Conservation (phyloP, 2,888 invertebrate genomes). For the Corythucha ciliata region DNA sequence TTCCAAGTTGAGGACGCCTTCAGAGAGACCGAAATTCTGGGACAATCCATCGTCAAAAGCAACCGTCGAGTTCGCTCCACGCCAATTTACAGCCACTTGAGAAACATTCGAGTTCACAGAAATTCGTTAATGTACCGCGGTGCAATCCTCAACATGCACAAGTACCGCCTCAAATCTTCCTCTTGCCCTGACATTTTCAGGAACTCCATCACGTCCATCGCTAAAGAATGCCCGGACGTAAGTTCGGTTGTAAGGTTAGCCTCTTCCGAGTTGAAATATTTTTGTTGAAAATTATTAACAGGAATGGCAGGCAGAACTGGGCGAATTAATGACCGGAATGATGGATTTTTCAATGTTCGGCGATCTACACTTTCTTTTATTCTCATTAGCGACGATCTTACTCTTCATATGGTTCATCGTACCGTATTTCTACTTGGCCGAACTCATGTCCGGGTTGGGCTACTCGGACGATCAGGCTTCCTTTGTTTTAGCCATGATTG, state of each 20-base stretch:
- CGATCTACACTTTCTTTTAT: conserved; percentile 65
- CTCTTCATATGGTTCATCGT: conserved; percentile 91
- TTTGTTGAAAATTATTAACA: conserved; percentile 47
- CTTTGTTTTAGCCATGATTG: conserved; percentile 73
- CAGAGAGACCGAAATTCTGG: neutral
- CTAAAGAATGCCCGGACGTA: conserved; percentile 66
- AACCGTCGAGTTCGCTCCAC: neutral
- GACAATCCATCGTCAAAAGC: neutral
- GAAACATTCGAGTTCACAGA: conserved; percentile 39
- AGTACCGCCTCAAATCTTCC: conserved; percentile 71
- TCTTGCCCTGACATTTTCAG: conserved; percentile 87
- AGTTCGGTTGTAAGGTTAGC: neutral
- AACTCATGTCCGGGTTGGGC: conserved; percentile 63
- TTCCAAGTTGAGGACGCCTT: neutral
- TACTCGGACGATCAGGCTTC: conserved; percentile 66
- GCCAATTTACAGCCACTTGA: conserved; percentile 8
- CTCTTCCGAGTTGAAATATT: conserved; percentile 1
- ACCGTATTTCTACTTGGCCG: conserved; percentile 87
- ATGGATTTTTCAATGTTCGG: conserved; percentile 71
- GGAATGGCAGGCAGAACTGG: conserved; percentile 62
- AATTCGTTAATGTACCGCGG: conserved; percentile 79
- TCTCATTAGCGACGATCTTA: conserved; percentile 76
- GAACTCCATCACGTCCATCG: conserved; percentile 79
- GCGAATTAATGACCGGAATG: conserved; percentile 59
- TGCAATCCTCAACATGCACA: conserved; percentile 71